These are phyloP conservation scores for Cephalopholis sonnerati DNA, from an alignment of 2,113 vertebrate species.

Conservation along the genomic window DNA sequence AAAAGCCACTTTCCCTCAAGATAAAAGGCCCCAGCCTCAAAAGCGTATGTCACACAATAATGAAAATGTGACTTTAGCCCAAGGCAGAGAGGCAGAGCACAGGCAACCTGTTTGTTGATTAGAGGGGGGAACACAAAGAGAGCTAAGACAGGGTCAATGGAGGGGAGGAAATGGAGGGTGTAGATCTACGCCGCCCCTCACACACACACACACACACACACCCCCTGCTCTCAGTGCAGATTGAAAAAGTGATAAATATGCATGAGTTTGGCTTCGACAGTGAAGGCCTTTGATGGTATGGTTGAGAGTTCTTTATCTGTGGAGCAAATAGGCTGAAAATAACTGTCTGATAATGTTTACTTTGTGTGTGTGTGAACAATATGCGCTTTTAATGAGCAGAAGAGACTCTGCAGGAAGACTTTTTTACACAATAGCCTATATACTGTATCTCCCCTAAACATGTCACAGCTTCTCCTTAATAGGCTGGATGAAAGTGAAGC, in stretches of 20 bases:
- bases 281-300: slow-evolving; percentile 73
- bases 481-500: neutral
- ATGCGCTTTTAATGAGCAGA: slow-evolving; percentile 58
- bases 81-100: slow-evolving; percentile 42
- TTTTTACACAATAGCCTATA: neutral
- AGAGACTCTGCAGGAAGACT: slow-evolving; percentile 17
- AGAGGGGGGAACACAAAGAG: slow-evolving; percentile 63
- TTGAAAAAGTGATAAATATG: slow-evolving; percentile 83
- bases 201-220: too few relatives aligned
- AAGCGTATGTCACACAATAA: slow-evolving; percentile 56
- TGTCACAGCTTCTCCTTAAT: slow-evolving; percentile 7
- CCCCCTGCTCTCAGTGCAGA: slow-evolving; percentile 63
- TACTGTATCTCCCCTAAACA: slow-evolving; percentile 17
- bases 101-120: slow-evolving; percentile 73
- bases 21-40: slow-evolving; percentile 63
- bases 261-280: slow-evolving; percentile 75
- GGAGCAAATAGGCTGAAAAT: slow-evolving; percentile 72
- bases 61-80: slow-evolving; percentile 79
- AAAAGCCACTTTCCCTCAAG: slow-evolving; percentile 57
- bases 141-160: slow-evolving; percentile 62
- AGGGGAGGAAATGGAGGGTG: slow-evolving; percentile 67
- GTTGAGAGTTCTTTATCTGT: slow-evolving; percentile 66
- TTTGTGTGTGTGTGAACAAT: slow-evolving; percentile 55
- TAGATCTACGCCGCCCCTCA: slow-evolving; percentile 43
- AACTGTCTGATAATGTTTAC: slow-evolving; percentile 66